Evolutionary conservation across 1,140 invertebrate genomes (phyloP).

Genomic region (Drosophila persimilis): DNA sequence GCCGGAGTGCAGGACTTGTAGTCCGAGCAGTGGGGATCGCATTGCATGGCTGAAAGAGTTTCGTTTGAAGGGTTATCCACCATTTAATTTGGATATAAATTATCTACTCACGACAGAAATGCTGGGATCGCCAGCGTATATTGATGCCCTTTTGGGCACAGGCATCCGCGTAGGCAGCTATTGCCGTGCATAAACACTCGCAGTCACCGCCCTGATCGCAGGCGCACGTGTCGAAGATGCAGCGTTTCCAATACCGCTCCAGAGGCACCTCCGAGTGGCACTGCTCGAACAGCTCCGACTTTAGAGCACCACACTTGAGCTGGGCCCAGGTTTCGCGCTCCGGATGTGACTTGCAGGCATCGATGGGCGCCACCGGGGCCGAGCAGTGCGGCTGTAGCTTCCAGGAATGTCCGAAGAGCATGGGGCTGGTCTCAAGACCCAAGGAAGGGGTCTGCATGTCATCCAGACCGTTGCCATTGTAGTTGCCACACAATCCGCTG

Average conservation of each 20-base stretch:
- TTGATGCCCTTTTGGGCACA: constrained; percentile 89
- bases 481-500: constrained; percentile 95
- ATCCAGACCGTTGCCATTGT: constrained; percentile 91
- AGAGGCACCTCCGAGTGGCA: constrained; percentile 92
- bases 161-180: constrained; percentile 92
- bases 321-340: constrained; percentile 91
- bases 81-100: not conserved
- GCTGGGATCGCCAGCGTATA: constrained; percentile 91
- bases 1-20: constrained; percentile 92
- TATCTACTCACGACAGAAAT: constrained; percentile 90
- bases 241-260: constrained; percentile 87
- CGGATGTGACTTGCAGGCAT: constrained; percentile 89
- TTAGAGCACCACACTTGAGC: constrained; percentile 89
- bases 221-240: constrained; percentile 92
- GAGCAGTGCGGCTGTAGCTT: constrained; percentile 91
- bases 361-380: constrained; percentile 82
- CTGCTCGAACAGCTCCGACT: constrained; percentile 87
- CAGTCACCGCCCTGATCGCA: constrained; percentile 95
- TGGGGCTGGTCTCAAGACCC: constrained; percentile 88
- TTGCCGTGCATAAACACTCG: constrained; percentile 93
- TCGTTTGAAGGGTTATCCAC: not conserved
- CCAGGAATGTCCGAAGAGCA: constrained; percentile 94
- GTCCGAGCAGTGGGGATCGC: constrained; percentile 89
- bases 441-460: constrained; percentile 93
- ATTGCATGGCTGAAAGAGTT: constrained; percentile 89